phyloP scores from a whole-genome alignment of 2,113 vertebrate genomes.

The Lampris megalopsis region DNA sequence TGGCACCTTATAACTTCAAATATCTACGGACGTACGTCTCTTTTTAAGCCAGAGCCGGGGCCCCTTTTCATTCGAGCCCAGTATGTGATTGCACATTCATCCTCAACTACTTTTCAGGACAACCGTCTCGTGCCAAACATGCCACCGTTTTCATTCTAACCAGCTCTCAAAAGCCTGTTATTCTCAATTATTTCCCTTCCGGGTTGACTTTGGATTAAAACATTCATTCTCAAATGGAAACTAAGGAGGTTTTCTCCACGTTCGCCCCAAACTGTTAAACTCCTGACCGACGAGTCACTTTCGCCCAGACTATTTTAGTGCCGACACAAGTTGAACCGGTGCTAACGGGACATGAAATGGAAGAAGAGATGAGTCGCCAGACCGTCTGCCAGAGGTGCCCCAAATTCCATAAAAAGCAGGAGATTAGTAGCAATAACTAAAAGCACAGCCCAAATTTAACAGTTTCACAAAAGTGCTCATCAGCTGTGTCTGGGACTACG shows the following conservation, averaged over 20 bases:
- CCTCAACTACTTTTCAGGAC: too few species aligned
- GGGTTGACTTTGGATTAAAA: neutral
- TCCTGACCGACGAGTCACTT: neutral
- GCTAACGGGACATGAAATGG: neutral
- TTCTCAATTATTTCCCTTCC: neutral
- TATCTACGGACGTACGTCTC: too few species aligned
- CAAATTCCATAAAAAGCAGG: neutral
- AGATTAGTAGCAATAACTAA: conserved; percentile 1
- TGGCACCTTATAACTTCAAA: too few species aligned
- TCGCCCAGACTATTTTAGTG: neutral
- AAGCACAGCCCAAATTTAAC: neutral
- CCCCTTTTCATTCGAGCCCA: too few species aligned
- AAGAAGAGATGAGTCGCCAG: neutral
- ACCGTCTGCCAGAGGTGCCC: neutral
- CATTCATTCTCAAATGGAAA: conserved; percentile 17
- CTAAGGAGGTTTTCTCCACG: conserved; percentile 30
- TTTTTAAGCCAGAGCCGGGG: too few species aligned
- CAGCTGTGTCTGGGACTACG: neutral
- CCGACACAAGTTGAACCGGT: neutral
- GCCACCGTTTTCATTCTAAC: too few species aligned
- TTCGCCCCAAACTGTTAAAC: conserved; percentile 31
- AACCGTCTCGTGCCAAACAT: too few species aligned
- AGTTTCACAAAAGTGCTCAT: neutral
- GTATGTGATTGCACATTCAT: too few species aligned
- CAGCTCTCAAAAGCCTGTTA: neutral